Evolutionary conservation across 92 coral and sea anemone genomes (phyloP).

Genomic region (Epizoanthus ramosus): DNA sequence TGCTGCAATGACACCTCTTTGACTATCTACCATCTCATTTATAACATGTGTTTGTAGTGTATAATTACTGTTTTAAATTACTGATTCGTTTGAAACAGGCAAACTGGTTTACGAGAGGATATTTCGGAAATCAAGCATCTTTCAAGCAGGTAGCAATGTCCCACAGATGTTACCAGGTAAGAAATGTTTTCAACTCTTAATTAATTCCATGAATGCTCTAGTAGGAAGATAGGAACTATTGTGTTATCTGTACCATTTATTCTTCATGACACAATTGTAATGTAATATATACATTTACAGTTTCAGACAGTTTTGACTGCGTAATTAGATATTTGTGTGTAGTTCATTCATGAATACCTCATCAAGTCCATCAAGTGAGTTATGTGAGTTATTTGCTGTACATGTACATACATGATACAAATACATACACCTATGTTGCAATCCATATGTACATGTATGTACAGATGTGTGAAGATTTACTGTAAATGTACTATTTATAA

Average conservation of each 20-base stretch:
- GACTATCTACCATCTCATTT: too few relatives aligned
- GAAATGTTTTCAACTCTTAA: neutral
- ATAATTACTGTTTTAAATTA: neutral
- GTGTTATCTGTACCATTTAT: neutral
- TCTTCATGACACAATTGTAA: neutral
- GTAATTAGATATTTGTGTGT: neutral
- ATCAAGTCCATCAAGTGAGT: neutral
- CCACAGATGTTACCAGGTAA: constrained; percentile 95
- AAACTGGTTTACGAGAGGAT: constrained; percentile 91
- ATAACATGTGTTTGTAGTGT: too few relatives aligned
- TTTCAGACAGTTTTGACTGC: too few relatives aligned
- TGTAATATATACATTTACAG: neutral
- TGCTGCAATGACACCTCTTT: too few relatives aligned
- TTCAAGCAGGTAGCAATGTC: constrained; percentile 86
- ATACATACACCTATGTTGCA: too few relatives aligned
- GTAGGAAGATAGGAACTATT: neutral
- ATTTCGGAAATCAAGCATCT: constrained; percentile 79
- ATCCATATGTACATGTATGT: too few relatives aligned
- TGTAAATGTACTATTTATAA: neutral
- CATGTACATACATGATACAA: too few relatives aligned
- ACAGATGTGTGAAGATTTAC: too few relatives aligned
- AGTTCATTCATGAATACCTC: neutral
- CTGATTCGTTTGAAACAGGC: constrained; percentile 60
- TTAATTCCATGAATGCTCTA: neutral
- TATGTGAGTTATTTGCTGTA: too few relatives aligned